Percentiles rank a stretch among this genome's conserved stretches.
These are phyloP conservation scores for Cosmorhoe ocellata DNA, from an alignment of 2,888 invertebrate species.

Conservation along the genomic window DNA sequence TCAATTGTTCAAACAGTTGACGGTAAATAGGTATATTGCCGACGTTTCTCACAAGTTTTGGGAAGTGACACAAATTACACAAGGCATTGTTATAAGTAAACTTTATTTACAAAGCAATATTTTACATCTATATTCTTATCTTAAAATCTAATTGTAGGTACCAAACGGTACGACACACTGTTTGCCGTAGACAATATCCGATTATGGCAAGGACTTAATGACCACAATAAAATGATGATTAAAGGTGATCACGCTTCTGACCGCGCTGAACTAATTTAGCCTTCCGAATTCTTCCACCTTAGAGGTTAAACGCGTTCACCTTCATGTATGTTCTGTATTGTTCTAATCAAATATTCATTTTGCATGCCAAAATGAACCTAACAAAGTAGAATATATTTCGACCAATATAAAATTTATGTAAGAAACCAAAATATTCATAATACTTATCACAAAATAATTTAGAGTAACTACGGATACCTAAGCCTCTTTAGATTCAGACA, in stretches of 20 bases:
- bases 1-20: too few relatives aligned
- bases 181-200: slow-evolving; percentile 43
- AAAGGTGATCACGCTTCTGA: not conserved
- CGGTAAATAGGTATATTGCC: not conserved
- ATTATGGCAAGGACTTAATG: slow-evolving; percentile 18
- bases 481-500: slow-evolving; percentile 51
- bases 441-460: slow-evolving; percentile 80
- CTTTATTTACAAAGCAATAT: slow-evolving; percentile 80
- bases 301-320: too few relatives aligned
- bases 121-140: slow-evolving; percentile 73
- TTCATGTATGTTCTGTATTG: too few relatives aligned
- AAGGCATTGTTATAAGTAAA: slow-evolving; percentile 55
- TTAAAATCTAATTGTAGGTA: slow-evolving; percentile 59
- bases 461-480: slow-evolving; percentile 73
- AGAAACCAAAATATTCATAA: slow-evolving; percentile 61
- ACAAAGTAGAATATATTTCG: slow-evolving; percentile 18
- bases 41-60: slow-evolving; percentile 35
- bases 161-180: slow-evolving; percentile 15
- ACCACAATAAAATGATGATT: slow-evolving; percentile 4
- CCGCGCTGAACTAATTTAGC: too few relatives aligned
- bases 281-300: too few relatives aligned
- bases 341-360: not conserved
- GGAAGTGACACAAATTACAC: slow-evolving; percentile 57
- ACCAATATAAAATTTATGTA: slow-evolving; percentile 5
- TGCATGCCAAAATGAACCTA: slow-evolving; percentile 6